These are phyloP conservation scores for Bradypus variegatus DNA, from an alignment of 2,797 vertebrate species.

Conservation along the genomic window DNA sequence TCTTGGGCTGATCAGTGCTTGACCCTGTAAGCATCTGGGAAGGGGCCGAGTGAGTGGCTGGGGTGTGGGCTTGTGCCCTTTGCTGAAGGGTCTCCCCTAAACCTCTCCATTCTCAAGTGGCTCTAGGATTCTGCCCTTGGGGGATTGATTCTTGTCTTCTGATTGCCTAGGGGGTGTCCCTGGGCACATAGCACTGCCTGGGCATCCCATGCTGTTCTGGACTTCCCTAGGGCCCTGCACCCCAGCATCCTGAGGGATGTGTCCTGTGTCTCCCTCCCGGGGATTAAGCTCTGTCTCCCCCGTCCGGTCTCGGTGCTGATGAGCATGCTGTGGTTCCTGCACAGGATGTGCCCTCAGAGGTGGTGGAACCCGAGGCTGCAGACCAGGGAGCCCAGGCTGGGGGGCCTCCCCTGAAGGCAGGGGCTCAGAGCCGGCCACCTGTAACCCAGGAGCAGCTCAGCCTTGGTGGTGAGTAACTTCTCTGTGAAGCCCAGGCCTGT, in stretches of 20 bases:
- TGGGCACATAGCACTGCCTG: neutral
- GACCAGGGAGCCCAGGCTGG: conserved; percentile 18
- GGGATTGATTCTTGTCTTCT: neutral
- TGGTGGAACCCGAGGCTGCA: neutral
- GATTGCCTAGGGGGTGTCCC: neutral
- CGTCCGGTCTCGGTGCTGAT: conserved; percentile 40
- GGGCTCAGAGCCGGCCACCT: neutral
- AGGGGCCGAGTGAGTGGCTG: neutral
- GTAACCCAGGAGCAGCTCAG: conserved; percentile 2
- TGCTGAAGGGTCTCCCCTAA: neutral
- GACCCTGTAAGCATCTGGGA: neutral
- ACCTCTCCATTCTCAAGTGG: neutral
- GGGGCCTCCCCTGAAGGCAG: neutral
- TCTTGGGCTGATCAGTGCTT: neutral
- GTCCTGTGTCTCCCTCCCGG: conserved; percentile 47
- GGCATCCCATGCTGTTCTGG: neutral
- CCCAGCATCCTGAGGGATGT: conserved; percentile 25
- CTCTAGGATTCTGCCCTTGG: neutral
- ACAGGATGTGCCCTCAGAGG: conserved; percentile 54
- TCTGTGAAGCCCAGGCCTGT: neutral
- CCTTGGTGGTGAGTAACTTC: conserved; percentile 44
- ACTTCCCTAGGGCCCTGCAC: neutral
- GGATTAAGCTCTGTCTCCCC: conserved; percentile 20
- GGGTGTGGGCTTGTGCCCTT: neutral
- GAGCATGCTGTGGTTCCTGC: conserved; percentile 51